Evolutionary conservation across 2,113 vertebrate genomes (phyloP).

Genomic region (Nasalis larvatus): DNA sequence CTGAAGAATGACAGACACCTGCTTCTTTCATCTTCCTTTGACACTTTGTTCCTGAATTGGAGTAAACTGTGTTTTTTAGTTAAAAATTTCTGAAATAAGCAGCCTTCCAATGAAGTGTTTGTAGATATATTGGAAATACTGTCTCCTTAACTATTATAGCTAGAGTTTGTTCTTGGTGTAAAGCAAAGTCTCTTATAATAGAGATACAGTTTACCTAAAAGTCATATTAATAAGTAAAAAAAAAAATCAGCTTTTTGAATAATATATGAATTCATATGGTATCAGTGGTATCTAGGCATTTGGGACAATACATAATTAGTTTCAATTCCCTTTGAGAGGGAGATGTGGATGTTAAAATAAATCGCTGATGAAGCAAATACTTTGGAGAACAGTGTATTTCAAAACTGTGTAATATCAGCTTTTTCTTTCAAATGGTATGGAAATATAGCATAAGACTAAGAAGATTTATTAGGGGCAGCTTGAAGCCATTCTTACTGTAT

Average conservation of each 20-base stretch:
- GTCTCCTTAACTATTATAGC: constrained; percentile 37
- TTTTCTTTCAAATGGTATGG: constrained; percentile 70
- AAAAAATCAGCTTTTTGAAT: constrained; percentile 69
- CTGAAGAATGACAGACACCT: constrained; percentile 40
- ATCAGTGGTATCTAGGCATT: constrained; percentile 69
- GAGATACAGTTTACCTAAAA: constrained; percentile 75
- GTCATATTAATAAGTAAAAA: constrained; percentile 65
- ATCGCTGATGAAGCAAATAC: constrained; percentile 65
- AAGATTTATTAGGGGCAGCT: constrained; percentile 70
- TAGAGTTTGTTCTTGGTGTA: constrained; percentile 49
- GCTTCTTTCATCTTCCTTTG: constrained; percentile 39
- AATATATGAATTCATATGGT: constrained; percentile 69
- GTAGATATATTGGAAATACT: constrained; percentile 52
- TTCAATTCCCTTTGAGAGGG: constrained; percentile 72
- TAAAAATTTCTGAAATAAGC: constrained; percentile 25
- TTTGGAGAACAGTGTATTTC: constrained; percentile 71
- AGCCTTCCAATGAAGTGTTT: constrained; percentile 35
- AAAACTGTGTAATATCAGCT: constrained; percentile 70
- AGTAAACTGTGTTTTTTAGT: constrained; percentile 2
- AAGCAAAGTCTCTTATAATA: constrained; percentile 62
- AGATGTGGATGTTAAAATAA: constrained; percentile 75
- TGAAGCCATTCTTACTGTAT: constrained; percentile 63
- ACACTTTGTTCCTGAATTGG: neutral
- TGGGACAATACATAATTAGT: constrained; percentile 78
- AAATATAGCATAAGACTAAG: constrained; percentile 49